Percentiles rank a stretch among this genome's conserved stretches.
These are phyloP conservation scores for Erpornis zantholeuca DNA, from an alignment of 2,113 vertebrate species.

Conservation along the genomic window DNA sequence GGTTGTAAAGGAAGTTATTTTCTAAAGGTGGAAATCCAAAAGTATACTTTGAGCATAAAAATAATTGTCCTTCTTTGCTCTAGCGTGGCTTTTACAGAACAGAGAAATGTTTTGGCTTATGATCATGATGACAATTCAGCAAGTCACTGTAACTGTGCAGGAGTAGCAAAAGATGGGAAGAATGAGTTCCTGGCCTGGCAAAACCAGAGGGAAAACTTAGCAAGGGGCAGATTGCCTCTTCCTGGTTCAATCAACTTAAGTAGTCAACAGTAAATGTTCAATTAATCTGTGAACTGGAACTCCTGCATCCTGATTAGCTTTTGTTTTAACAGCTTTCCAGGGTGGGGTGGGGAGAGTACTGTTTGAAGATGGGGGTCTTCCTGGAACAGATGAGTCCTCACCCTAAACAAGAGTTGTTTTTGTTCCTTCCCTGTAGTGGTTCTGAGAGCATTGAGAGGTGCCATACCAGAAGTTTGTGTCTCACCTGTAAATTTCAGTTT, in stretches of 20 bases:
- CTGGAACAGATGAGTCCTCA: fast-evolving
- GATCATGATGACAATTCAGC: not conserved
- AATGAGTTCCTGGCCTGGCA: not conserved
- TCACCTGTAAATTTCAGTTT: not conserved
- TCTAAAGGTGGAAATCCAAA: not conserved
- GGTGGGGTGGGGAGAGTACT: not conserved
- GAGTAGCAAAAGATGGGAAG: not conserved
- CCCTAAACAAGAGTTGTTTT: not conserved
- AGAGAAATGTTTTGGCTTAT: not conserved
- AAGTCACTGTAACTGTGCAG: not conserved
- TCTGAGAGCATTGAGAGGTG: not conserved
- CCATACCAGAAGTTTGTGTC: not conserved
- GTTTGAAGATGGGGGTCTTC: not conserved
- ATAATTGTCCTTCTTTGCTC: not conserved
- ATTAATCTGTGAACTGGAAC: not conserved
- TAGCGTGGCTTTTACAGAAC: not conserved
- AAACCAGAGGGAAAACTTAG: not conserved
- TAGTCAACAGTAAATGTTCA: not conserved
- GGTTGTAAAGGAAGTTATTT: not conserved
- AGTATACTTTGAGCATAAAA: not conserved
- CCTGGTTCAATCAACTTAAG: not conserved
- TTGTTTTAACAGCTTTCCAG: not conserved
- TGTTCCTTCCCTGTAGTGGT: not conserved
- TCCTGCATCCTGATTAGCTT: not conserved
- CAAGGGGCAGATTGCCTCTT: not conserved